Base-by-base conservation (phyloP, 35 echinoderm and acorn worm genomes). In the Chiridota heheva region DNA sequence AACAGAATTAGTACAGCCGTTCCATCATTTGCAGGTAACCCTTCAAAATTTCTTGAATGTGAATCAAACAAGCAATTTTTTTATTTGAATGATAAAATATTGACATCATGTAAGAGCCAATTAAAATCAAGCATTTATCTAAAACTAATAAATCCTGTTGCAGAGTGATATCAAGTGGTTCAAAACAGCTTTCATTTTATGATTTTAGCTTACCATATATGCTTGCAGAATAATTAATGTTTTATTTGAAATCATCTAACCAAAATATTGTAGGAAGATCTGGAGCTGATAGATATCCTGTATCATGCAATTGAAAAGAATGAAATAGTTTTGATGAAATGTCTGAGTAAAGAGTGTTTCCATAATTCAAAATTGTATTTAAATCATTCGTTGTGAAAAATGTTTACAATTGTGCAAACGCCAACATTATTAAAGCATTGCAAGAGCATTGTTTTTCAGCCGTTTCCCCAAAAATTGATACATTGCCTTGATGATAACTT, bases 371-470 rank as follows among this genome's bases (percentile, higher is more conserved):
- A 12, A 74, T 37, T 46, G 15, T 40, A 51, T 74, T 43, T 45
- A 74, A 18, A 46, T 74, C 70, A 35, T 46, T 44, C 48, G 31
- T 26, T 74, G 70, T 74, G 26, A 74, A 22, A 10, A 2, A 17
- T 24, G 42, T 37, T 8, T 35, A 51, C 31, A 12, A 15, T 46
- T 74, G 8, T 7, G 31, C 29, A 25, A 35, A 74, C 3, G 42
- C 39, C 12, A 74, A 33, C 48, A 74, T 74, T 5, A 74, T 43
- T 3, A 74, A 30, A 45, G 70, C 42, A 51, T 74, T 74, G 26
- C 70, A 74, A 31, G 70, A 39, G 48, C 70, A 74, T 51, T 74
- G 70, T 15, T 43, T 37, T 31, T 43, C 70, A 46, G 70, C 40
- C 42, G 70, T 45, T 7, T 74, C 70, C 48, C 39, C 26, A 42